phyloP scores from a whole-genome alignment of 2,797 vertebrate genomes.

The Pseudotriccus pelzelni region DNA sequence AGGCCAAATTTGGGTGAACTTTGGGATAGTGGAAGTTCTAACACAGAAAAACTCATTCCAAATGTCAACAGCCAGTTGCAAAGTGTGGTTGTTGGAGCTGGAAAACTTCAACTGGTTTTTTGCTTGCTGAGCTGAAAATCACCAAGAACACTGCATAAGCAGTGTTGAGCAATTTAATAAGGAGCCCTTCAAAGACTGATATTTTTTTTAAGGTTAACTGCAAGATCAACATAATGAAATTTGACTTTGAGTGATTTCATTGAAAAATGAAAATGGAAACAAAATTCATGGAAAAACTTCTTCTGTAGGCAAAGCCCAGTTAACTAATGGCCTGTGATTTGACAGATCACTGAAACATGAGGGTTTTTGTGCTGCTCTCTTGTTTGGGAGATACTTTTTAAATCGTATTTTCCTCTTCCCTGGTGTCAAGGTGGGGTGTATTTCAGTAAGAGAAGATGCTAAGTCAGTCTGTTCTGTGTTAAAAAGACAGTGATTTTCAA shows the following conservation, averaged over 20 bases:
- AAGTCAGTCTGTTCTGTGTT: neutral
- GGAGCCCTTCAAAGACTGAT: neutral
- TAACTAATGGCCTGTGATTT: neutral
- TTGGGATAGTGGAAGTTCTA: neutral
- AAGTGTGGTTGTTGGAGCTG: neutral
- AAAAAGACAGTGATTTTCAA: neutral
- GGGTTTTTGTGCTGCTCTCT: neutral
- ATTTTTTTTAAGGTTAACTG: neutral
- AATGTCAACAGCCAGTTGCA: neutral
- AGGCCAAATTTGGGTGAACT: neutral
- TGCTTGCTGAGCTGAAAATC: neutral
- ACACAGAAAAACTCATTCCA: neutral
- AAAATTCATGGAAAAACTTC: neutral
- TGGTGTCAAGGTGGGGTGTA: neutral
- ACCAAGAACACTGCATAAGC: neutral
- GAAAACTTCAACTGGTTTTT: neutral
- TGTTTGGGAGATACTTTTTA: neutral
- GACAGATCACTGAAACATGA: neutral
- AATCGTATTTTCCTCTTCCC: neutral
- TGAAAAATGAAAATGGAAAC: neutral
- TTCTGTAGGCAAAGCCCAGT: neutral
- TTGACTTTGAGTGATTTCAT: neutral
- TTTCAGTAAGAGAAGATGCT: neutral
- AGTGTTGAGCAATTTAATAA: neutral
- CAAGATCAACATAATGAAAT: neutral